A percentile compares a stretch with the other conserved stretches of the same genome.
phyloP scores from a whole-genome alignment of 1,140 invertebrate genomes.

The Drosophila parvula region DNA sequence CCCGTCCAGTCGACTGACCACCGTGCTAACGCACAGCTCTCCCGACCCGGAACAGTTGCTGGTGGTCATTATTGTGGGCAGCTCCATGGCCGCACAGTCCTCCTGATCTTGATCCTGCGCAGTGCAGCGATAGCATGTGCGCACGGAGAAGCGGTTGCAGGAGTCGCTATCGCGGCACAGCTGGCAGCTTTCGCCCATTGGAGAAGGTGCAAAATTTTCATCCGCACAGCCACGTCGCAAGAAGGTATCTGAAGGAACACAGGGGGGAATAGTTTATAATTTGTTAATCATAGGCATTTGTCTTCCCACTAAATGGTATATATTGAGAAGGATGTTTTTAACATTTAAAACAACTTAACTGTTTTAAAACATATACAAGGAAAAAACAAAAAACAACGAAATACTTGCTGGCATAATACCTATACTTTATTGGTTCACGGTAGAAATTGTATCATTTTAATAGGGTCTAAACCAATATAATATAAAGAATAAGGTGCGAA shows the following conservation, averaged over 20 bases:
- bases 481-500: background rate
- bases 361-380: background rate
- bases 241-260: conserved; percentile 42
- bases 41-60: conserved; percentile 56
- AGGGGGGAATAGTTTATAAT: background rate
- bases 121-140: conserved; percentile 74
- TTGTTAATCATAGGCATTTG: too few relatives aligned
- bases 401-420: background rate
- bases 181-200: conserved; percentile 57
- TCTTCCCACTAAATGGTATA: background rate
- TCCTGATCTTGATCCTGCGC: conserved; percentile 49
- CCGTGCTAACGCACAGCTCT: conserved; percentile 74
- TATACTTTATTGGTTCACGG: background rate
- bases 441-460: background rate
- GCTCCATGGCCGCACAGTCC: conserved; percentile 57
- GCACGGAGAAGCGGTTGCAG: conserved; percentile 67
- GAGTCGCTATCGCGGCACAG: conserved; percentile 59
- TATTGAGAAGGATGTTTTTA: background rate
- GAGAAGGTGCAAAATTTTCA: conserved; percentile 11
- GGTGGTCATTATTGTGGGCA: conserved; percentile 28
- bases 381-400: background rate
- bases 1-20: conserved; percentile 58
- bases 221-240: conserved; percentile 71
- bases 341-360: background rate
- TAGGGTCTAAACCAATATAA: background rate